Conservation (phyloP, 2,113 vertebrate genomes). For the Herpailurus yagouaroundi region DNA sequence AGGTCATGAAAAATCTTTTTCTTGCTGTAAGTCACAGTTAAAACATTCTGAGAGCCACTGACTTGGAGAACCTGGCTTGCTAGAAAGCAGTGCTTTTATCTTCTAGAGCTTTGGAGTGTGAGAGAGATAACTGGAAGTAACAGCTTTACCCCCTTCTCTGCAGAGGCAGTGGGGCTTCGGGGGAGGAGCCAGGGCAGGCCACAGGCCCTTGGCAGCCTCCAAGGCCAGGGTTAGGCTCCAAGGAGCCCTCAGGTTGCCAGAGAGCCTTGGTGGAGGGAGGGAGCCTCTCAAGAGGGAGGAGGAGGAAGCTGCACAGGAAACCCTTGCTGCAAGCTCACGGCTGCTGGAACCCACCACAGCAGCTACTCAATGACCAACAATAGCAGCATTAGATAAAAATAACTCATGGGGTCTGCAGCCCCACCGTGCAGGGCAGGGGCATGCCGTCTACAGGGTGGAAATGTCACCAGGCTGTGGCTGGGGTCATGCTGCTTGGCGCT, state of each 20-base stretch:
- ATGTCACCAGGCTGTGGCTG: constrained; percentile 49
- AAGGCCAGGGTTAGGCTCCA: background rate
- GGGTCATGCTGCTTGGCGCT: constrained; percentile 24
- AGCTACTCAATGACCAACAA: constrained; percentile 75
- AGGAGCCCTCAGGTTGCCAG: background rate
- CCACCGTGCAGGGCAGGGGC: background rate
- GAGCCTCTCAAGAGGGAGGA: background rate
- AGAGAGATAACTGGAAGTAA: background rate
- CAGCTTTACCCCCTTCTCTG: background rate
- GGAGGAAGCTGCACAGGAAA: constrained; percentile 83
- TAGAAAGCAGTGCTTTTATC: constrained; percentile 29
- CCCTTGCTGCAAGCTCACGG: constrained; percentile 21
- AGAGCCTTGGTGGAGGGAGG: background rate
- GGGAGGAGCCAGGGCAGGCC: background rate
- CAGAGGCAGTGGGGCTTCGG: background rate
- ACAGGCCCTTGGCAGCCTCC: background rate
- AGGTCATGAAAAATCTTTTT: background rate
- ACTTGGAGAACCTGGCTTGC: constrained; percentile 1
- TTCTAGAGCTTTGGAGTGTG: background rate
- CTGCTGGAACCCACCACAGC: constrained; percentile 52
- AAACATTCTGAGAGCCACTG: background rate
- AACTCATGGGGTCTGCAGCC: constrained; percentile 56
- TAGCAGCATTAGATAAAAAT: constrained; percentile 83
- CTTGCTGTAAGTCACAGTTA: background rate
- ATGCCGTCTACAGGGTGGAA: constrained; percentile 49